Conservation (phyloP, 92 coral and sea anemone species). For the Ricordea florida region DNA sequence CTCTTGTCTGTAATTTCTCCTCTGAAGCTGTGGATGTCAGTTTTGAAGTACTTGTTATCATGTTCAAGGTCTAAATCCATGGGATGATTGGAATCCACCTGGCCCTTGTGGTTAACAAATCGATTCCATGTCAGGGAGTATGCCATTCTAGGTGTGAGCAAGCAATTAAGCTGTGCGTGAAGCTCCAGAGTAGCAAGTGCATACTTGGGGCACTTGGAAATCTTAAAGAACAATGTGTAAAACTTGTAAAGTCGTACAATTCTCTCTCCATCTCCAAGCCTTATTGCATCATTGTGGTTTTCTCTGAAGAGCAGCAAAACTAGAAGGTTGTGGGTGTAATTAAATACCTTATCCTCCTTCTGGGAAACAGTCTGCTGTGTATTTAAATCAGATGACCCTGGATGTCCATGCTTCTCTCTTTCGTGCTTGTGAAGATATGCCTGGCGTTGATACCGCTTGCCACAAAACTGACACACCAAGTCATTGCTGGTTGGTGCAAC, state of each 20-base stretch:
- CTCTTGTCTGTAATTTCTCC: slow-evolving; percentile 62
- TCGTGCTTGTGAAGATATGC: not conserved
- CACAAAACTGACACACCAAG: slow-evolving; percentile 29
- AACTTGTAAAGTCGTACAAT: slow-evolving; percentile 43
- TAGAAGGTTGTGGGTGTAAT: slow-evolving; percentile 42
- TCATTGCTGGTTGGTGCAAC: not conserved
- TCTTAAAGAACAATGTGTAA: slow-evolving; percentile 20
- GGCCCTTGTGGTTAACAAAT: slow-evolving; percentile 53
- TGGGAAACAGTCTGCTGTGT: not conserved
- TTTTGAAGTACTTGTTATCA: slow-evolving; percentile 65
- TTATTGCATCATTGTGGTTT: slow-evolving; percentile 52
- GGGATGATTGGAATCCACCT: slow-evolving; percentile 37
- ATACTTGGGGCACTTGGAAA: slow-evolving; percentile 51
- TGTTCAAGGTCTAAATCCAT: slow-evolving; percentile 56
- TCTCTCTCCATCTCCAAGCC: slow-evolving; percentile 54
- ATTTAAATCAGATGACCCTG: not conserved
- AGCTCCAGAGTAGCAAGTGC: slow-evolving; percentile 48
- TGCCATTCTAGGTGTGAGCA: slow-evolving; percentile 43
- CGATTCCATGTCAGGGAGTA: slow-evolving; percentile 55
- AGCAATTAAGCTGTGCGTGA: slow-evolving; percentile 36
- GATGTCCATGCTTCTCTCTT: not conserved
- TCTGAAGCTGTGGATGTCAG: slow-evolving; percentile 31
- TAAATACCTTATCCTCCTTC: slow-evolving; percentile 14
- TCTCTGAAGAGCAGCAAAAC: slow-evolving; percentile 22
- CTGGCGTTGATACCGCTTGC: slow-evolving; percentile 12